Base-by-base conservation (phyloP, 2,113 vertebrate species). In the Gymnarchus niloticus region DNA sequence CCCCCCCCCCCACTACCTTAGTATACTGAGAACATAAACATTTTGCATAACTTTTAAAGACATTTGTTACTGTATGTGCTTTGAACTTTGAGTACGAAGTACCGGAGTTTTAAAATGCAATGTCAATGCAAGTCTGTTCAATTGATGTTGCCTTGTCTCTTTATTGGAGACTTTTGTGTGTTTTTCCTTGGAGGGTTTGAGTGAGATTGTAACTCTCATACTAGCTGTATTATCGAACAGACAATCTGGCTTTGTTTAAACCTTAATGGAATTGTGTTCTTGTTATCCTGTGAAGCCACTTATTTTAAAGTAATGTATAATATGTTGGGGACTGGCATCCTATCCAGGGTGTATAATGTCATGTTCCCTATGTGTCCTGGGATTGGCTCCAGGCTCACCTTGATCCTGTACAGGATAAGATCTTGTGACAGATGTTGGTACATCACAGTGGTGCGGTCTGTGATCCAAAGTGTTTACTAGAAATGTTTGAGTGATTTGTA, bases 161-260 rank as follows among this genome's bases (percentile, higher is more conserved):
- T 19, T 41, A 37, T 73, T 33, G 19, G 65, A 73, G 65, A 73
- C 65, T 73, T 73, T 7, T 37, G 33, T 73, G 33, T 41, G 28
- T 41, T 69, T n/a, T 37, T 73, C 65, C 65, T 73, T 33, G 19
- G 65, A 56, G 54, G 41, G 33, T 73, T 73, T 73, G 65, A 73
- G 65, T 73, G 65, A 73, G 41, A 73, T 33, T 73, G 14, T 69
- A 73, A 73, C 37, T 73, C 65, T 73, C 65, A 41, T 17, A 19
- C 4, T 73, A 37, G 41, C 65, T 41, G 25, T 52, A 12, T 73
- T 73, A 73, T 73, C 19, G 65, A 73, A 17, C 65, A 73, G 65
- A 73, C 65, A 73, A 41, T 73, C 65, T 73, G 65, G 65, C 65
- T 73, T 73, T 73, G 14, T 73, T 73, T 73, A 37, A 19, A 73